Conservation (phyloP, 2,888 invertebrate genomes). For the Cecidostiba fungosa region DNA sequence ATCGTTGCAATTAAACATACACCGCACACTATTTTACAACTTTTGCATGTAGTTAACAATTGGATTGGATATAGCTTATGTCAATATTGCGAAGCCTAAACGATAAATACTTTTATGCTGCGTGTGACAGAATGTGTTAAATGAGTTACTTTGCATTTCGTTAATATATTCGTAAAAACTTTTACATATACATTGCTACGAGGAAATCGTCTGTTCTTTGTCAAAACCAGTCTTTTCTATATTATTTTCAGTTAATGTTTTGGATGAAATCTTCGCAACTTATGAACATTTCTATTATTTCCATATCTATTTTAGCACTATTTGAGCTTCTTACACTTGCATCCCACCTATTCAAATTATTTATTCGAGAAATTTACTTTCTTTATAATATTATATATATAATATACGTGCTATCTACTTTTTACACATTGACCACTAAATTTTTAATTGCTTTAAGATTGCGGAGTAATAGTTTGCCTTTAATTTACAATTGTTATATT, state of each 20-base stretch:
- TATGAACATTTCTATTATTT: constrained; percentile 19
- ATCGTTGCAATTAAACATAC: constrained; percentile 47
- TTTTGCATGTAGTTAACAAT: constrained; percentile 12
- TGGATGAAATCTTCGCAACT: constrained; percentile 21
- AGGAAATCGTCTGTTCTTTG: constrained; percentile 27
- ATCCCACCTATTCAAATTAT: constrained; percentile 32
- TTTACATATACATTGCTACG: constrained; percentile 14
- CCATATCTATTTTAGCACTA: constrained; percentile 23
- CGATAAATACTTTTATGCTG: constrained; percentile 18
- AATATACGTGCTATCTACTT: constrained; percentile 8
- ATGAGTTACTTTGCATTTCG: constrained; percentile 25
- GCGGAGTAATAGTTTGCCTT: background rate
- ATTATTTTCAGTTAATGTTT: constrained; percentile 17
- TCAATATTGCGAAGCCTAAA: constrained; percentile 27
- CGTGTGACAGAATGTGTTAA: constrained; percentile 23
- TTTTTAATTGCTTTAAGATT: constrained; percentile 32
- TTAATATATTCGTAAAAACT: constrained; percentile 22
- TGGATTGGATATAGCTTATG: constrained; percentile 22
- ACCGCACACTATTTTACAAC: constrained; percentile 26
- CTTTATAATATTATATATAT: constrained; percentile 30
- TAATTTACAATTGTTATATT: background rate
- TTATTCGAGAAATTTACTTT: constrained; percentile 43
- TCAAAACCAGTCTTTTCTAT: constrained; percentile 43
- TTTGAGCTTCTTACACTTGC: constrained; percentile 51
- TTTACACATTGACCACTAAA: constrained; percentile 16